Percentiles rank a stretch among this genome's conserved stretches.
phyloP scores from a whole-genome alignment of 1,140 invertebrate genomes.

The Drosophila pandora region DNA sequence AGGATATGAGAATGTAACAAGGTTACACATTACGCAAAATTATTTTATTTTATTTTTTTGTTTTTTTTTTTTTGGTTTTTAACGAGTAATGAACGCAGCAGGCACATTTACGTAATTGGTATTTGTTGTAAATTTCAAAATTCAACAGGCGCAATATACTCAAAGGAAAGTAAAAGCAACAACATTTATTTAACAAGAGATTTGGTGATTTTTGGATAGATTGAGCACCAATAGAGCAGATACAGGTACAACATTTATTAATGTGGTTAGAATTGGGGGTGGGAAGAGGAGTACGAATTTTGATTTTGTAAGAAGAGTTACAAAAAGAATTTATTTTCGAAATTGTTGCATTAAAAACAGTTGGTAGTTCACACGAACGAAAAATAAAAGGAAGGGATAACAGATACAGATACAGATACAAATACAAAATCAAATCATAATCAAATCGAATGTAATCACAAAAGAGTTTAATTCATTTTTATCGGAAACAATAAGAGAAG shows the following conservation, averaged over 20 bases:
- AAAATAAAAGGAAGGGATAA: neutral
- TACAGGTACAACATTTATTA: constrained; percentile 80
- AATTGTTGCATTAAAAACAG: constrained; percentile 55
- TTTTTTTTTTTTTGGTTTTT: constrained; percentile 33
- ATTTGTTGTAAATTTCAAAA: constrained; percentile 51
- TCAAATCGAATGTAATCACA: constrained; percentile 38
- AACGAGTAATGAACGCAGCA: constrained; percentile 80
- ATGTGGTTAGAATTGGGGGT: constrained; percentile 53
- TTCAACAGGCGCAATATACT: constrained; percentile 80
- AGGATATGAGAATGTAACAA: constrained; percentile 73
- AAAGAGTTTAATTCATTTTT: constrained; percentile 38
- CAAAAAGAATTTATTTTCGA: constrained; percentile 38
- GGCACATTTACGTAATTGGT: constrained; percentile 70
- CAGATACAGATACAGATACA: neutral
- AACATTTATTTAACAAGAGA: constrained; percentile 78
- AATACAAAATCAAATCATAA: constrained; percentile 30
- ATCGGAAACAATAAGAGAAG: constrained; percentile 52
- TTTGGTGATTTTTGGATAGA: constrained; percentile 57
- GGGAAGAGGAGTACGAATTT: constrained; percentile 50
- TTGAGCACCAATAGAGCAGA: constrained; percentile 75
- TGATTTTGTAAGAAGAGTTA: constrained; percentile 35
- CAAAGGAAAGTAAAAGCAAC: constrained; percentile 68
- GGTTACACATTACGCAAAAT: constrained; percentile 76
- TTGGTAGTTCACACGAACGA: constrained; percentile 28
- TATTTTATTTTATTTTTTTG: constrained; percentile 5